These are phyloP conservation scores for Forbesichthys papilliferus DNA, from an alignment of 2,113 vertebrate species.

Conservation along the genomic window DNA sequence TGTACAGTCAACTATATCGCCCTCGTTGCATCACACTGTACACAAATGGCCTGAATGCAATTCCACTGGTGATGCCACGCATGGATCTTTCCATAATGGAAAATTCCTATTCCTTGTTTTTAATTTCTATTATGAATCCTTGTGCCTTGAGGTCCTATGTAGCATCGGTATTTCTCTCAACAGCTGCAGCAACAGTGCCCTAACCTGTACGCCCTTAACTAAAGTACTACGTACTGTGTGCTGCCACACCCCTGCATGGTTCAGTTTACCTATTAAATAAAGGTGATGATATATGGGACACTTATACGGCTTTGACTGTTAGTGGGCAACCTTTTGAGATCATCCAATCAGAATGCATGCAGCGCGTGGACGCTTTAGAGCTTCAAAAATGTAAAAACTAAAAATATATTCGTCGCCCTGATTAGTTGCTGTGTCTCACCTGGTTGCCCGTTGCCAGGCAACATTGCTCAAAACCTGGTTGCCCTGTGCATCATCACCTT, in stretches of 20 bases:
- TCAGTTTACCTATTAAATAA: conserved; percentile 20
- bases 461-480: no score
- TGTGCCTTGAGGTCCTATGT: neutral
- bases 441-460: no score
- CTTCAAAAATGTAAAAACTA: no score
- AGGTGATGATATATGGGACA: no score
- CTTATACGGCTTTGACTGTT: no score
- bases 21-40: neutral
- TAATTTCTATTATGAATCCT: neutral
- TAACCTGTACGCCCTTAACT: conserved; percentile 9
- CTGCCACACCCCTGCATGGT: conserved; percentile 57
- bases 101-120: neutral
- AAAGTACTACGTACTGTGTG: conserved; percentile 9
- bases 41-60: neutral
- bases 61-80: conserved; percentile 42
- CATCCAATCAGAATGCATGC: no score
- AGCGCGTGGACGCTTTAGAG: no score
- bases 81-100: conserved; percentile 9
- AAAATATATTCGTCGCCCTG: no score
- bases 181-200: conserved; percentile 10
- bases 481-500: neutral
- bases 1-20: neutral
- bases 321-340: no score
- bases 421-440: no score
- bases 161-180: neutral